Conservation (phyloP, 2,113 vertebrate species). For the Paramisgurnus dabryanus region DNA sequence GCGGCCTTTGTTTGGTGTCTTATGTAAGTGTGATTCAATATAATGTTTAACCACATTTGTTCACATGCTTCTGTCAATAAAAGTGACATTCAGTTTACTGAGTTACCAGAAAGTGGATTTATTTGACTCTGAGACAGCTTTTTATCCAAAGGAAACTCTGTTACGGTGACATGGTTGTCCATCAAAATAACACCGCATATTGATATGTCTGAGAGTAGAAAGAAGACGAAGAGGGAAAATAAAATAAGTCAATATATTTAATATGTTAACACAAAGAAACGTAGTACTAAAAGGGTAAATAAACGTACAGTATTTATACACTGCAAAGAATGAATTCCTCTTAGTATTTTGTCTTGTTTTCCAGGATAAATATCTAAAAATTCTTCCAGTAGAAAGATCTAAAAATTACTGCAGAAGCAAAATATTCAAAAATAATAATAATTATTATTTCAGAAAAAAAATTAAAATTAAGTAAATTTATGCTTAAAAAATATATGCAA, state of each 20-base stretch:
- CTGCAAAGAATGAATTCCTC: neutral
- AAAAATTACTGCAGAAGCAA: no score
- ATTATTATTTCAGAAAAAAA: no score
- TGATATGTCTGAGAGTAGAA: constrained; percentile 11
- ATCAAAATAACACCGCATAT: constrained; percentile 30
- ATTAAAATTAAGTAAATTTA: no score
- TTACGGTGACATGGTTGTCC: constrained; percentile 24
- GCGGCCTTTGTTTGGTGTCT: constrained; percentile 11
- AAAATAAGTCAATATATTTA: neutral
- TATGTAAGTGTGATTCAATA: constrained; percentile 35
- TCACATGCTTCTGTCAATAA: neutral
- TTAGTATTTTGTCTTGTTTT: no score
- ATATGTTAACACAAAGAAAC: neutral
- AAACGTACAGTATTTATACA: neutral
- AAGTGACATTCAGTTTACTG: constrained; percentile 38
- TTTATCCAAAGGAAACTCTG: constrained; percentile 32
- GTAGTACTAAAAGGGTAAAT: neutral
- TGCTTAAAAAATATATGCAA: no score
- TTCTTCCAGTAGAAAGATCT: no score
- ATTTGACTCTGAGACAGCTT: constrained; percentile 38
- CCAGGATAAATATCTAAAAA: no score
- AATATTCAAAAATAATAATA: no score
- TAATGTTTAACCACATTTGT: neutral
- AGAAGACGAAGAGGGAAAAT: neutral
- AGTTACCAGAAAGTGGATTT: constrained; percentile 37